Evolutionary conservation across 2,797 vertebrate species (phyloP), one percentile per base, ranked within the genome.

Genomic region (Notolepis coatsorum): DNA sequence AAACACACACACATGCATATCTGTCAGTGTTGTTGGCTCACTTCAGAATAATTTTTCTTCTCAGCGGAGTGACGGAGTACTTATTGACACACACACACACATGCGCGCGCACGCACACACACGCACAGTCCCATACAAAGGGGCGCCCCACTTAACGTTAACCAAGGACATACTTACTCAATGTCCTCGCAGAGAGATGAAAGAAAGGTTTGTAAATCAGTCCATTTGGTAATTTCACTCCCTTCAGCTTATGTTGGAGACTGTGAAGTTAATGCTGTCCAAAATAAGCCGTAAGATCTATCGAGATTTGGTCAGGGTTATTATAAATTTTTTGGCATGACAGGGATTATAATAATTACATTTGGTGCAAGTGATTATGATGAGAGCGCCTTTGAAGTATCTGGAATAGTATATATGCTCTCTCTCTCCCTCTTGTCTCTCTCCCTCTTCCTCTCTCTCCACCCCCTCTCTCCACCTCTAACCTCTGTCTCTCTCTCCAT

Each of bases 301-400:
- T 43, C 38, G 53, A 56, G 58, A 77, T 71, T 61, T 52, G 50
- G 56, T 75, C 55, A 3, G 46, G 49, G 23, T 63, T n/a, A n/a
- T n/a, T n/a, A n/a, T n/a, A n/a, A n/a, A n/a, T n/a, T n/a, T 35
- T 55, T 31, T 58, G 49, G 35, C 42, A 35, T 49, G 50, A 68
- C 64, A 5, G 38, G 49, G 73, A 82, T 76, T 81, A 45, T 72
- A 66, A 79, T 52, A 66, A 79, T 52, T 64, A 47, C 46, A 52
- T 67, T 62, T 65, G 49, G 54, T 71, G 50, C 28, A 50, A 61
- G 65, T 56, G 69, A 76, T 82, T 73, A 74, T 35, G n/a, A n/a
- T n/a, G n/a, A 33, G 64, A 67, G 78, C 53, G 52, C 48, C 67
- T 83, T 59, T 81, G 71, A 75, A 71, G 57, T 52, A 27, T 25